Conservation (phyloP, 1,140 invertebrate species). For the Triops cancriformis region DNA sequence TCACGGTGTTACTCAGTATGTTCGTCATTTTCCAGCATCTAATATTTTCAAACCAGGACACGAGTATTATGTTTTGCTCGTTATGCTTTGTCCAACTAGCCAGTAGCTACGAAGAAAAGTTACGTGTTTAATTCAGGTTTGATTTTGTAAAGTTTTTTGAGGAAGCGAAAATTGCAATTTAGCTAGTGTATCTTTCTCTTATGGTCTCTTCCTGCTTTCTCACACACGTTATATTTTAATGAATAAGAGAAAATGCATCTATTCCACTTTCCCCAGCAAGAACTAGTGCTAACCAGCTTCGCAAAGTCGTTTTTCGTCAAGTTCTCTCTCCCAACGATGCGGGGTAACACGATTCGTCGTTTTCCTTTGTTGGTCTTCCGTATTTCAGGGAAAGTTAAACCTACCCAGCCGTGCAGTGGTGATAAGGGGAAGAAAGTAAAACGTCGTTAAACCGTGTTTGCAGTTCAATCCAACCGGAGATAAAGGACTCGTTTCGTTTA, state of each 20-base stretch:
- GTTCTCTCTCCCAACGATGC: neutral
- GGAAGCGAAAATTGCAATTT: neutral
- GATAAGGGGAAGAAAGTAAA: neutral
- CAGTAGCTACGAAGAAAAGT: too few relatives aligned
- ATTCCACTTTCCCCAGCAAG: neutral
- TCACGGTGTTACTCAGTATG: neutral
- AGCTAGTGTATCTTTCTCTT: neutral
- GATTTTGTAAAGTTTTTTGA: neutral
- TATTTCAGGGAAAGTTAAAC: neutral
- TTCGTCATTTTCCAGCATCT: neutral
- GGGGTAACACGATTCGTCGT: neutral
- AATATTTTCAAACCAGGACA: neutral
- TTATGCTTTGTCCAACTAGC: too few relatives aligned
- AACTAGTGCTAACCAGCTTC: neutral
- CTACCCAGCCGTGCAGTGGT: neutral
- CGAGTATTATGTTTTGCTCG: neutral
- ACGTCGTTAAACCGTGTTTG: too few relatives aligned
- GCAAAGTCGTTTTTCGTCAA: neutral
- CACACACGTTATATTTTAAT: neutral
- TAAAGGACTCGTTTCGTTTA: neutral
- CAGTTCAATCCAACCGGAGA: too few relatives aligned
- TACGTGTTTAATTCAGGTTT: neutral
- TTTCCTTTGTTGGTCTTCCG: neutral
- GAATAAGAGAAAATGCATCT: slow-evolving; percentile 9
- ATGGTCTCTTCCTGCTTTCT: neutral